Evolutionary conservation across 2,113 vertebrate species (phyloP).

Genomic region (Atrichornis clamosus): DNA sequence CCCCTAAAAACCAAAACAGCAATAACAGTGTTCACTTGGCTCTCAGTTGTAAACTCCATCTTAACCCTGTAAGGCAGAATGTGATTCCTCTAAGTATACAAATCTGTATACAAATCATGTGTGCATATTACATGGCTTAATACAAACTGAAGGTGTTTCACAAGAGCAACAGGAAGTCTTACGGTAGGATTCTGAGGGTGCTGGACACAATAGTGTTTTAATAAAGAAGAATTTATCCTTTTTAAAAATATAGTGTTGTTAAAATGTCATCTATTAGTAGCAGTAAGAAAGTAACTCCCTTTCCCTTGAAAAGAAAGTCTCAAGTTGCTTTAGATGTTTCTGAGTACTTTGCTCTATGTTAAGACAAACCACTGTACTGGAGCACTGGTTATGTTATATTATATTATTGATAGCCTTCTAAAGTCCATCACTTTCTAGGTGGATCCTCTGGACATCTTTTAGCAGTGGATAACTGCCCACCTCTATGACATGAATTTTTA

Average conservation of each 20-base stretch:
- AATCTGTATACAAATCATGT: neutral
- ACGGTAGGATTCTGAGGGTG: neutral
- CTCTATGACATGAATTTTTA: neutral
- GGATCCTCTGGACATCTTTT: neutral
- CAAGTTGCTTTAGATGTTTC: neutral
- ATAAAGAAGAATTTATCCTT: neutral
- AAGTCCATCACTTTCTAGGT: neutral
- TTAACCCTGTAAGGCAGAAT: neutral
- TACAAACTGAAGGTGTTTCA: neutral
- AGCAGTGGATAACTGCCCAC: neutral
- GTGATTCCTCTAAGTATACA: neutral
- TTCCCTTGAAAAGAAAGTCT: neutral
- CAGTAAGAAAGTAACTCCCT: neutral
- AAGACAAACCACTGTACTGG: neutral
- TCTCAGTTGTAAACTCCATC: neutral
- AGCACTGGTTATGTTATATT: neutral
- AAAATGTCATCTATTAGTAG: neutral
- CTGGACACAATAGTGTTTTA: neutral
- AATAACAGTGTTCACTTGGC: neutral
- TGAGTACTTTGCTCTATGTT: neutral
- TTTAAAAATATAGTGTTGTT: neutral
- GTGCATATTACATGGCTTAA: fast-evolving
- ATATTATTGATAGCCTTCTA: neutral
- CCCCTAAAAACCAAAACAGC: neutral
- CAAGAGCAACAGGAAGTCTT: neutral